Evolutionary conservation across 2,888 invertebrate genomes (phyloP), one percentile per base, ranked within the genome.

Genomic region (Drosophila suboccidentalis): DNA sequence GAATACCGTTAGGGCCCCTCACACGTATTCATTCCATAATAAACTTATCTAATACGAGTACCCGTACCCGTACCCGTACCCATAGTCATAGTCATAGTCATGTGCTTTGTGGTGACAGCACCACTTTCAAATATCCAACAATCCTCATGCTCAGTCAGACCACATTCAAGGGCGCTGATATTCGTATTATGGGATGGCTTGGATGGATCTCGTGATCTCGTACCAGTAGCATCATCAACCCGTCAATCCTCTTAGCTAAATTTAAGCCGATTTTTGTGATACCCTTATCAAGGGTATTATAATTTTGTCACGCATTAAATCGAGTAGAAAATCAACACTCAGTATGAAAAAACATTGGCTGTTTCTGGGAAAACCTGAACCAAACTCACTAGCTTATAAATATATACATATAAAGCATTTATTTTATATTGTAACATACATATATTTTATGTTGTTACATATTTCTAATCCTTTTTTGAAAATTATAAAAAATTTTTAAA

Each of bases 21-120:
- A 62, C 73, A 53, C 71, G 49, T 71, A 67, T 71, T 75, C 70
- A 68, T 80, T 75, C 73, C 51, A 74, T 73, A 77, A 83, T 87
- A 80, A 68, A 80, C 78, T 83, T 87, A 88, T 80, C 74, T 86
- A 83, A 87, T 70, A 39, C 39, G 19, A n/a, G 15, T 11, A 39
- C 26, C 8, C 29, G 8, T 29, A 29, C 8, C 8, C 29, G 5
- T 26, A 26, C 15, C 1, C 26, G 5, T 26, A 26, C 5, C 3
- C 26, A 26, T 26, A 26, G 6, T n/a, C n/a, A 19, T 19, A 19
- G 19, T 46, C 47, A 15, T 29, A 60, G 64, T 80, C 73, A 83
- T 88, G 80, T 86, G 82, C 76, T 75, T 63, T 54, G 57, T 66
- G 64, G 60, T 65, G 71, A 62, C 64, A 69, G 70, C 57, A 68